Conservation (phyloP, 2,888 invertebrate genomes). For the Octonoba sinensis region DNA sequence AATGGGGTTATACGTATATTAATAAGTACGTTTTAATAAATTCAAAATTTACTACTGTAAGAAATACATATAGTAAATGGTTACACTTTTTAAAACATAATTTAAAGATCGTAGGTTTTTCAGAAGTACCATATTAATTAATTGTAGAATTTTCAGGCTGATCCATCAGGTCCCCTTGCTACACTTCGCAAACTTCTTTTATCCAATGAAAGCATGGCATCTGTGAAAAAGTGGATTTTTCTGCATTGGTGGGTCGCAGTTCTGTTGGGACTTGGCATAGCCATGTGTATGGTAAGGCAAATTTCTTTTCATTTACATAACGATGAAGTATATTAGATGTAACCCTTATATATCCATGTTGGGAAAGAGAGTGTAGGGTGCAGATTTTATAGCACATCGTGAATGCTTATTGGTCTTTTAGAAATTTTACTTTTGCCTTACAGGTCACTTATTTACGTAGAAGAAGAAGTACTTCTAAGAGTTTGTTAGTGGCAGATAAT, state of each 20-base stretch:
- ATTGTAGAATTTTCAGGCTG: conserved; percentile 75
- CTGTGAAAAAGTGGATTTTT: conserved; percentile 87
- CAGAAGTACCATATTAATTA: conserved; percentile 11
- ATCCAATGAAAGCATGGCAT: conserved; percentile 90
- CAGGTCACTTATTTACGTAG: no score
- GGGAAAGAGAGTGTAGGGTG: no score
- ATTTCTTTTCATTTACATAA: neutral
- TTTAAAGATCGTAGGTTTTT: neutral
- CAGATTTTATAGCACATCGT: no score
- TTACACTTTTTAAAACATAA: no score
- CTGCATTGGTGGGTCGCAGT: conserved; percentile 93
- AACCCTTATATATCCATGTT: neutral
- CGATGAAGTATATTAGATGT: neutral
- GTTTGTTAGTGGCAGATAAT: no score
- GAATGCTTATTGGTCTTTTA: no score
- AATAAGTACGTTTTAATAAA: no score
- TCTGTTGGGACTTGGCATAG: conserved; percentile 81
- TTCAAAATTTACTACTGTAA: no score
- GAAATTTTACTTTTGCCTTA: no score
- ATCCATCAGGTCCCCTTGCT: conserved; percentile 92
- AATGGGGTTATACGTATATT: no score
- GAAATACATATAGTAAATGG: no score
- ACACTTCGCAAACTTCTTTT: conserved; percentile 87
- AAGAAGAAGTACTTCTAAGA: no score
- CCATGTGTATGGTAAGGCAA: conserved; percentile 82